These are phyloP conservation scores for Channallabes apus DNA, from an alignment of 2,797 vertebrate genomes.

Conservation along the genomic window DNA sequence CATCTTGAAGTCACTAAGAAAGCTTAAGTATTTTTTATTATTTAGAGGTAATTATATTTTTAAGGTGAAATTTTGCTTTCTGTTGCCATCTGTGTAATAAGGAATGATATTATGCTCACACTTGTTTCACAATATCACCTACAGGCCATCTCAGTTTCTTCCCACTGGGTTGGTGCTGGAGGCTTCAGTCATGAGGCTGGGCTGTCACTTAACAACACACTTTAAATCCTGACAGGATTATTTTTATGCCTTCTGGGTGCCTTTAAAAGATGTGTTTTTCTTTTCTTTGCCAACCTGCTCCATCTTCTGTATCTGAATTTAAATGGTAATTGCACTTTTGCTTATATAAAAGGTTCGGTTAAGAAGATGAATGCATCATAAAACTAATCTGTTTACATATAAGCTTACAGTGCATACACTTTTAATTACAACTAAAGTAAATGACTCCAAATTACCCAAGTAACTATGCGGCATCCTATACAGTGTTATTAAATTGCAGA, in stretches of 20 bases:
- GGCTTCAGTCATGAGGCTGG: background rate
- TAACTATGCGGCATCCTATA: background rate
- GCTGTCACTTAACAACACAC: background rate
- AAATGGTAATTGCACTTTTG: background rate
- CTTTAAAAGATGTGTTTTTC: background rate
- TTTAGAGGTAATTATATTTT: background rate
- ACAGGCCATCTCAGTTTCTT: background rate
- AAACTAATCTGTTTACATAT: background rate
- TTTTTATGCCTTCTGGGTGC: background rate
- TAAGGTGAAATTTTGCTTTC: background rate
- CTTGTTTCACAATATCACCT: background rate
- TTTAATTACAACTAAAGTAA: background rate
- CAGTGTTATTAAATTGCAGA: background rate
- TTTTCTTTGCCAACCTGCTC: background rate
- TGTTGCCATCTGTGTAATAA: background rate
- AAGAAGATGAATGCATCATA: background rate
- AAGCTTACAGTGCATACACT: background rate
- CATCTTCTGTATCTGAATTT: background rate
- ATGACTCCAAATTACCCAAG: slow-evolving; percentile 10
- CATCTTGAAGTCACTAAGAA: background rate
- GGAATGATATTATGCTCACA: background rate
- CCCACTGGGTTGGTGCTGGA: background rate
- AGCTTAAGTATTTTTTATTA: background rate
- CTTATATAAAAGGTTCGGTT: background rate
- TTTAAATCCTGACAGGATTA: background rate